Base-by-base conservation (phyloP, 2,113 vertebrate genomes). In the Ptilonorhynchus violaceus region DNA sequence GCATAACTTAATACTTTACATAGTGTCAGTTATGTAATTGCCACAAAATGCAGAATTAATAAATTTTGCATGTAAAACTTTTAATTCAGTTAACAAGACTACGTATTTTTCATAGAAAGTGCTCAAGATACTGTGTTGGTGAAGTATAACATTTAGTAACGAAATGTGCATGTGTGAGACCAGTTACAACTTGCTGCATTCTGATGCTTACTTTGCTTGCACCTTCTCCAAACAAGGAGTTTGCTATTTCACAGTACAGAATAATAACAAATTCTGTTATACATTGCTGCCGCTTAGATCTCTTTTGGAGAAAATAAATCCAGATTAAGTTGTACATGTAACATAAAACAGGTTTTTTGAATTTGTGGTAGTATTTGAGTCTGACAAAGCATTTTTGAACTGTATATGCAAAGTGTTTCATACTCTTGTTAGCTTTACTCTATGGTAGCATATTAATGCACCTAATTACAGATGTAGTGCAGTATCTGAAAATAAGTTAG, bases 391-490 rank as follows among this genome's bases (percentile, higher is more conserved):
- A 6, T 67, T 81, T 92, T 85, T 33, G 53, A 21, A 9, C 44
- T 81, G 21, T 30, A 4, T 52, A 11, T 3, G 2, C 2, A 3
- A 75, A 46, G 15, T 66, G 19, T 68, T 84, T 84, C 0, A 0
- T 78, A 10, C 7, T 42, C 28, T 31, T 55, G 18, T 76, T 92
- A 31, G 49, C 23, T 59, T 74, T 78, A 33, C 10, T 92, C 5
- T 62, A 0, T 63, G 24, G 18, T 42, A 63, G 25, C 13, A 7
- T 63, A 41, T 59, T 55, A 68, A 33, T 67, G 12, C 14, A 8
- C 58, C 18, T 76, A 88, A 49, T 66, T 84, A 22, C 46, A 80
- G 35, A 49, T 88, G 10, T 76, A 62, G n/a, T 79, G 15, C 23
- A 39, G 39, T 79, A 41, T 58, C 14, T 60, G 46, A 31, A 87